Percentiles rank a stretch among this genome's conserved stretches.
Conservation (phyloP, 2,113 vertebrate species). For the Turnix velox region DNA sequence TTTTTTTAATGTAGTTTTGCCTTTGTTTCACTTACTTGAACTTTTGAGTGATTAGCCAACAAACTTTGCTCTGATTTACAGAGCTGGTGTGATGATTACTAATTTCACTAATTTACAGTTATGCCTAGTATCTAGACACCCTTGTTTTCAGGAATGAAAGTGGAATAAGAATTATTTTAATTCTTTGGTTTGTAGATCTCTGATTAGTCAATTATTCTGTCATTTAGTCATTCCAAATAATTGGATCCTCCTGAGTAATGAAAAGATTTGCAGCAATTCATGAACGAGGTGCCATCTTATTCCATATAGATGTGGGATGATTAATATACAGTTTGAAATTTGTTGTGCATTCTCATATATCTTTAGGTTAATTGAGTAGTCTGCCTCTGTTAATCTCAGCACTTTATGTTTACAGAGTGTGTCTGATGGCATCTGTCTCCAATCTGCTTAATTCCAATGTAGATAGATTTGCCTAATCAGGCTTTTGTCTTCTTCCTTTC, state of each 20-base stretch:
- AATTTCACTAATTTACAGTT: not conserved
- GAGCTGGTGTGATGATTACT: not conserved
- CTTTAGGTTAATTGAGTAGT: not conserved
- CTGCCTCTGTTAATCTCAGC: slow-evolving; percentile 41
- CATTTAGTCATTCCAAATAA: not conserved
- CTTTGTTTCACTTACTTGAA: not conserved
- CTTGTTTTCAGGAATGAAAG: not conserved
- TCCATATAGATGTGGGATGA: not conserved
- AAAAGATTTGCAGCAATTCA: not conserved
- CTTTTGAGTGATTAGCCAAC: not conserved
- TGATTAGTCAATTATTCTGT: not conserved
- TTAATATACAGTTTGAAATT: not conserved
- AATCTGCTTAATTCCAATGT: slow-evolving; percentile 23
- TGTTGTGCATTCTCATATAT: not conserved
- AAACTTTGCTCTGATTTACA: not conserved
- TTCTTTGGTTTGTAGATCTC: not conserved
- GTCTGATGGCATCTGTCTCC: slow-evolving; percentile 20
- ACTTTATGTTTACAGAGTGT: slow-evolving; percentile 20
- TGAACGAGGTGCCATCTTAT: not conserved
- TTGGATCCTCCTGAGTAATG: not conserved
- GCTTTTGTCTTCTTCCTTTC: not conserved
- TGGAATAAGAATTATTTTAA: not conserved
- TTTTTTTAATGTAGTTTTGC: not conserved
- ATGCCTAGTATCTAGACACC: not conserved
- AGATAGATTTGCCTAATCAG: slow-evolving; percentile 1